Base-by-base conservation (phyloP, 2,888 invertebrate genomes). In the Melolontha melolontha region DNA sequence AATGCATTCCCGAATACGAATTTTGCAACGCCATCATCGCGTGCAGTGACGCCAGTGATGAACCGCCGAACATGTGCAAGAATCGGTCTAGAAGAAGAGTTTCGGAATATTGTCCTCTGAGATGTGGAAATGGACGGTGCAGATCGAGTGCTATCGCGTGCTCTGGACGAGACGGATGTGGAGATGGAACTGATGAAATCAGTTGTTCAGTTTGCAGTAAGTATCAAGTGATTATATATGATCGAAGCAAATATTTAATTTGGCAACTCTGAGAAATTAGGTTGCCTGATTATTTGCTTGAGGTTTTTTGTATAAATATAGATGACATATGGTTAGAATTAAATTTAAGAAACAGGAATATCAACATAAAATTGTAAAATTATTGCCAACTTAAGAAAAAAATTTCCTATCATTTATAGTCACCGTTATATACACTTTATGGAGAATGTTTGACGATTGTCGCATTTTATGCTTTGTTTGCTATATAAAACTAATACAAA, bases 131-230 rank as follows among this genome's bases (percentile, higher is more conserved):
- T 82, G 95, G 95, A 1, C 87, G 94, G 68, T 96, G 96, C 81
- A 87, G 96, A 66, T 94, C 95, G 55, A 93, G 93, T 67, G 95
- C 96, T 0, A 93, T 96, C 70, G 90, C 94, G 2, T 96, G 96
- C 82, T 95, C 94, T 11, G 96, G 96, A 27, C 87, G 92, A 44
- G 95, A 96, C 81, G 96, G 96, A 16, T 96, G 96, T 79, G 96
- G 96, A 6, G 96, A 96, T 85, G 93, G 92, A 75, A 93, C 92
- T 49, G 96, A 96, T 79, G 96, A 96, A 83, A 89, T 88, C 71
- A 89, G 90, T 71, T 96, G 96, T 84, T 87, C 88, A 72, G 92
- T 95, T 72, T 96, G 96, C 85, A 90, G 96, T 96, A 84, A 92
- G 94, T 92, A 76, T 55, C n/a, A n/a, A n/a, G n/a, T 22, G 27